Evolutionary conservation across 1,140 invertebrate species (phyloP), one percentile per base, ranked within the genome.

Genomic region (Nephotettix cincticeps): DNA sequence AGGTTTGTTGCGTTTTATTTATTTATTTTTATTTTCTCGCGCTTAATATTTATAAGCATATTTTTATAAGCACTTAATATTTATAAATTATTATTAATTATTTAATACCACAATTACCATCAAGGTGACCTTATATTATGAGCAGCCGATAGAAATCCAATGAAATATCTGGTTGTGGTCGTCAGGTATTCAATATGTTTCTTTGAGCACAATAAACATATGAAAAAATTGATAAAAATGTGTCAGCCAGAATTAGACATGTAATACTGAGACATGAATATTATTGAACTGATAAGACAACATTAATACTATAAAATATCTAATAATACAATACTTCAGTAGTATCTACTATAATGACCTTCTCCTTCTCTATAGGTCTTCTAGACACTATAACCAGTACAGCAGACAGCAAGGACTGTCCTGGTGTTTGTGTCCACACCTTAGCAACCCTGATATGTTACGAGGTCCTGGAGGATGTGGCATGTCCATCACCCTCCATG

Each of bases 331-430:
- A 11, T 9, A 11, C 9, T 11, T 9, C 9, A 11, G 14, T 56
- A 21, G 28, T 61, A 17, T 25, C 3, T 28, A 2, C 3, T 25
- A n/a, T n/a, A n/a, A n/a, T 36, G 32, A 14, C 32, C 14, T 6
- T 6, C 32, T 36, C 32, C 32, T 36, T 36, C 32, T 6, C 32
- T 36, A 14, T 82, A 94, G 93, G 92, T 76, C 84, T 94, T 0
- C 81, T 95, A 71, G 92, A 94, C 73, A 90, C 91, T 0, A 87
- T 95, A 76, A 93, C 93, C 14, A 92, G 87, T 40, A 93, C 93
- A 23, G 91, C 89, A 23, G 90, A 92, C 77, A 87, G 88, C 45
- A 92, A 91, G 77, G 90, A 93, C 75, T 95, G 93, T 80, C 93
- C 93, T 0, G 93, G 93, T 0, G 88, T 92, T 56, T 96, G 93